phyloP scores from a whole-genome alignment of 2,113 vertebrate species.

The Myiagra hebetior region DNA sequence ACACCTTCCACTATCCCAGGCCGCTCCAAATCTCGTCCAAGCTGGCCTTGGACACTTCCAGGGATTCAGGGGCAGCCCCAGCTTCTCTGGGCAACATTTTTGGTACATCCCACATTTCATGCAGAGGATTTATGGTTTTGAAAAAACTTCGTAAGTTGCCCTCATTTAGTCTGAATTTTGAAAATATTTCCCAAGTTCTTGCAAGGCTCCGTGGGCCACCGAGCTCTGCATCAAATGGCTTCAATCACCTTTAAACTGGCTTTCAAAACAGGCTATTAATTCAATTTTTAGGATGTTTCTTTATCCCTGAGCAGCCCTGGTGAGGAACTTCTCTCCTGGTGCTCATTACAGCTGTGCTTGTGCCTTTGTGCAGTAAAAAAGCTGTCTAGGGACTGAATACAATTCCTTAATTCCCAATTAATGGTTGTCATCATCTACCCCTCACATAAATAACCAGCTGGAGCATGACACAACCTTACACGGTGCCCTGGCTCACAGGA shows the following conservation, averaged over 20 bases:
- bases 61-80: background rate
- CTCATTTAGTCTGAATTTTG: background rate
- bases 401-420: conserved; percentile 12
- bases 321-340: background rate
- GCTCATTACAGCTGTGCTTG: background rate
- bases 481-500: conserved; percentile 20
- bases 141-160: background rate
- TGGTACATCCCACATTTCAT: background rate
- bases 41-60: background rate
- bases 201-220: accelerated
- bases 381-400: background rate
- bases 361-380: background rate
- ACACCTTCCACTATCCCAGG: background rate
- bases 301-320: background rate
- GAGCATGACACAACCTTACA: background rate
- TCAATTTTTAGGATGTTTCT: background rate
- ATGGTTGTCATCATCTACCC: background rate
- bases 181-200: background rate
- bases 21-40: accelerated
- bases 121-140: background rate
- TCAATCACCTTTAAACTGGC: background rate
- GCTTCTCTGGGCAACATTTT: background rate
- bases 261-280: background rate
- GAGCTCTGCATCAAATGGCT: background rate
- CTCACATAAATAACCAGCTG: background rate